phyloP scores from a whole-genome alignment of 2,113 vertebrate genomes.

The Gallinago paraguaiae region DNA sequence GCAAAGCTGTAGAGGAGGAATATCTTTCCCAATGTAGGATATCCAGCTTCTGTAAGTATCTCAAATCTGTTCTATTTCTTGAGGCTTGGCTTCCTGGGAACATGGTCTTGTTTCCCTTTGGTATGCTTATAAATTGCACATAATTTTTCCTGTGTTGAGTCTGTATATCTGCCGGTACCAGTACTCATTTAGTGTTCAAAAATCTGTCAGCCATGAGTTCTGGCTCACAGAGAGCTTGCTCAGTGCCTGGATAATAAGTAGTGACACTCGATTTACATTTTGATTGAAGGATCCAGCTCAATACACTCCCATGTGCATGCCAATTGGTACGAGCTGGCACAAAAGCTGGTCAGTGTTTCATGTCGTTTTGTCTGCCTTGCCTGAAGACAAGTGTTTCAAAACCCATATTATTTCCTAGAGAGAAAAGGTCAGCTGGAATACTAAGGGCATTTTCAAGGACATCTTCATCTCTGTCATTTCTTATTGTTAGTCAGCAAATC shows the following conservation, averaged over 20 bases:
- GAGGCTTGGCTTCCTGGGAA: neutral
- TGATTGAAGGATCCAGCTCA: slow-evolving; percentile 37
- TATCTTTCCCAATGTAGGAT: neutral
- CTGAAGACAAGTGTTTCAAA: slow-evolving; percentile 36
- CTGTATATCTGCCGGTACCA: neutral
- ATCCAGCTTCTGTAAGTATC: neutral
- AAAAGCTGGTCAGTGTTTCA: neutral
- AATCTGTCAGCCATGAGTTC: slow-evolving; percentile 10
- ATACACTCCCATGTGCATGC: neutral
- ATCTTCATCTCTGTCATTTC: slow-evolving; percentile 15
- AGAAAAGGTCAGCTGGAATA: slow-evolving; percentile 40
- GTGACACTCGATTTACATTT: slow-evolving; percentile 31
- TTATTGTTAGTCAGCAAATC: slow-evolving; percentile 10
- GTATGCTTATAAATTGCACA: neutral
- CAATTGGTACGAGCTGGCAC: neutral
- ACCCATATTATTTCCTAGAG: slow-evolving; percentile 3
- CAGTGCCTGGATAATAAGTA: slow-evolving; percentile 18
- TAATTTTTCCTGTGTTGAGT: neutral
- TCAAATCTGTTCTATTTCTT: neutral
- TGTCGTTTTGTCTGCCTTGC: neutral
- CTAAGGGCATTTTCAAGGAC: slow-evolving; percentile 36
- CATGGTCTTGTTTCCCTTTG: neutral
- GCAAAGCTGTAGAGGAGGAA: neutral
- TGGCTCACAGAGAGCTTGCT: slow-evolving; percentile 13
- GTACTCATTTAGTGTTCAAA: slow-evolving; percentile 19